These are phyloP conservation scores for Patella pellucida DNA, from an alignment of 2,888 invertebrate species.

Conservation along the genomic window DNA sequence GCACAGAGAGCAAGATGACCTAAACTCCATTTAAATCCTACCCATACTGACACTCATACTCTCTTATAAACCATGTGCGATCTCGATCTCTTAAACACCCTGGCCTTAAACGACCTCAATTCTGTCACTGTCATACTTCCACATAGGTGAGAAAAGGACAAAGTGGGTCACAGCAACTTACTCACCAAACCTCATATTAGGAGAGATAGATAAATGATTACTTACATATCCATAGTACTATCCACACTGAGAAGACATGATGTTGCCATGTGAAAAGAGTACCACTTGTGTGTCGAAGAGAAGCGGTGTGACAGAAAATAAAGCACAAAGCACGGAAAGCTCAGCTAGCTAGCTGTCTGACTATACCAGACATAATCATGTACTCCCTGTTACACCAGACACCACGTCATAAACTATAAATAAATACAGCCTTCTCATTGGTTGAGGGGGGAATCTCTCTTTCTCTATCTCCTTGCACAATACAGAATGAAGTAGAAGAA, in stretches of 20 bases:
- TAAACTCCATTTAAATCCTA: constrained; percentile 6
- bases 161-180: not conserved
- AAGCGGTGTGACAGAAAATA: constrained; percentile 8
- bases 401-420: constrained; percentile 21
- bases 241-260: constrained; percentile 1
- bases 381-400: constrained; percentile 22
- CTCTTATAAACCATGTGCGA: not conserved
- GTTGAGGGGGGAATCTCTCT: constrained; percentile 18
- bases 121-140: not conserved
- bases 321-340: constrained; percentile 11
- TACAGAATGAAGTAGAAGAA: not conserved
- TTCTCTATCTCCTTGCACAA: constrained; percentile 1
- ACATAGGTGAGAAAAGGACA: constrained; percentile 11
- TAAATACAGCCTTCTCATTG: constrained; percentile 19
- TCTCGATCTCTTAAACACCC: not conserved
- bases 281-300: constrained; percentile 9
- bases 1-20: constrained; percentile 1
- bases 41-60: not conserved
- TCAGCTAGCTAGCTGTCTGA: constrained; percentile 12
- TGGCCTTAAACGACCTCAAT: constrained; percentile 6
- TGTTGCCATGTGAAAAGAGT: constrained; percentile 5
- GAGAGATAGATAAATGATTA: not conserved
- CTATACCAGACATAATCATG: constrained; percentile 20
- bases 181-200: too few species aligned
- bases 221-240: constrained; percentile 2